Conservation (phyloP, 2,113 vertebrate species). For the Corythaeola cristata region DNA sequence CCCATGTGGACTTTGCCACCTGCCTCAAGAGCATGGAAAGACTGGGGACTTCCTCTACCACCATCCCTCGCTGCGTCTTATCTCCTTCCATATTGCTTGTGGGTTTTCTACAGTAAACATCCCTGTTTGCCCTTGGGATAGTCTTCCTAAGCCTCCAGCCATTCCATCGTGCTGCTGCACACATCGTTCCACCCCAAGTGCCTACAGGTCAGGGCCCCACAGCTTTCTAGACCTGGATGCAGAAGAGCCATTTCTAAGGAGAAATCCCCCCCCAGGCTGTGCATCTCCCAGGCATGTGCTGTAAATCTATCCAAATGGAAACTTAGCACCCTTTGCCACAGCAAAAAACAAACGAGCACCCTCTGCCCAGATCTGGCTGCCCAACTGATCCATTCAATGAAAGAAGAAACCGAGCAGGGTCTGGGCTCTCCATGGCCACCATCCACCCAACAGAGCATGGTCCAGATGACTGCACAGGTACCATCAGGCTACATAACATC, state of each 20-base stretch:
- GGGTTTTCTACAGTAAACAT: neutral
- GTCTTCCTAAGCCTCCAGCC: neutral
- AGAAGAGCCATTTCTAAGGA: neutral
- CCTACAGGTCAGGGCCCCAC: neutral
- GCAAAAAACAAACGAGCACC: neutral
- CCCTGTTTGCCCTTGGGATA: neutral
- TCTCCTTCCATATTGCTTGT: neutral
- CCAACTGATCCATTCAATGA: rapidly evolving
- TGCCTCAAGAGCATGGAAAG: neutral
- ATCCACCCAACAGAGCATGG: neutral
- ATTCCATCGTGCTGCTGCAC: rapidly evolving
- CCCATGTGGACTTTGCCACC: rapidly evolving
- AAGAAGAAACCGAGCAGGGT: rapidly evolving
- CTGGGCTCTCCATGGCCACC: neutral
- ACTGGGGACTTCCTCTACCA: neutral
- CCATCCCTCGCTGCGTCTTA: neutral
- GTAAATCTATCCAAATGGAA: neutral
- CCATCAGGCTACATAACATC: rapidly evolving
- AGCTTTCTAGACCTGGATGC: neutral
- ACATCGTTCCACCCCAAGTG: neutral
- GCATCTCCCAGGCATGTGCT: rapidly evolving
- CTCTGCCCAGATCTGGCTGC: rapidly evolving
- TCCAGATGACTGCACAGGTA: neutral
- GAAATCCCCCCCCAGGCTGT: neutral
- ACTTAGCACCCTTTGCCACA: neutral